A percentile compares a stretch with the other conserved stretches of the same genome.
Evolutionary conservation across 2,113 vertebrate species (phyloP).

Genomic region (Condylura cristata): DNA sequence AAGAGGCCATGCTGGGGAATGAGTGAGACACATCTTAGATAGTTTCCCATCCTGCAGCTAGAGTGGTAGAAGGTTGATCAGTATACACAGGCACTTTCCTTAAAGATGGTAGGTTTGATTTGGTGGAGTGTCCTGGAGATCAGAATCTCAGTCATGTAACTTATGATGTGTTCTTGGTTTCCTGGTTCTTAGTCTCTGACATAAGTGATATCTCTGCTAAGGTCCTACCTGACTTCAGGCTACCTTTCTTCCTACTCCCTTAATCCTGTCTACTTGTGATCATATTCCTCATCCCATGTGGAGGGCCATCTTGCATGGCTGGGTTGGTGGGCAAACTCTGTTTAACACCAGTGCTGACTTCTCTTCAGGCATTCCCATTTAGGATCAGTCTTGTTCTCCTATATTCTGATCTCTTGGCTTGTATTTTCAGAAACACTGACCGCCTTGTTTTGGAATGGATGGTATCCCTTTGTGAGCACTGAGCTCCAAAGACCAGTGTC

Average conservation of each 20-base stretch:
- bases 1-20: background rate
- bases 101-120: background rate
- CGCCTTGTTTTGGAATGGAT: background rate
- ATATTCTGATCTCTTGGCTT: background rate
- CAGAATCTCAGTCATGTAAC: background rate
- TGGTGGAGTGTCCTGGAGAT: background rate
- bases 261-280: background rate
- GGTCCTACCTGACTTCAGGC: background rate
- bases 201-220: background rate
- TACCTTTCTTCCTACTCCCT: background rate
- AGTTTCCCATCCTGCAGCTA: background rate
- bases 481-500: background rate
- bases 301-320: background rate
- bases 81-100: background rate
- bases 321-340: background rate
- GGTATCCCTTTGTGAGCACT: background rate
- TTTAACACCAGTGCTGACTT: background rate
- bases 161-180: background rate
- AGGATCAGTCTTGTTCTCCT: rapidly evolving
- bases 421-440: background rate
- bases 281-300: rapidly evolving
- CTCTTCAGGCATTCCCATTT: background rate
- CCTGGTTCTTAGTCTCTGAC: background rate
- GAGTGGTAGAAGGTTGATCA: background rate
- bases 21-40: no score